These are phyloP conservation scores for Sus scrofa DNA, from an alignment of 2,113 vertebrate genomes.

Conservation along the genomic window T2T-Sscrofa CM000819.6:120913501-120914000, in stretches of 20 bases:
- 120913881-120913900: neutral
- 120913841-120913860: neutral
- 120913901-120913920: neutral
- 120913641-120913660: neutral
- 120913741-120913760: neutral
- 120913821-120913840: neutral
- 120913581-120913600: neutral
- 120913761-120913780: neutral
- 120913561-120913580: neutral
- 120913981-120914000: slow-evolving; percentile 27
- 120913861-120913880: neutral
- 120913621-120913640: neutral
- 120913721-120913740: neutral
- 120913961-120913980: slow-evolving; percentile 34
- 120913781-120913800: neutral
- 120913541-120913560: neutral
- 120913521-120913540: neutral
- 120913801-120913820: neutral
- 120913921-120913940: neutral
- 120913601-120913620: neutral
- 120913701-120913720: neutral
- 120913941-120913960: slow-evolving; percentile 27
- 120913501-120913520: neutral
- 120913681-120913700: slow-evolving; percentile 6
- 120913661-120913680: neutral